Base-by-base conservation (phyloP, 53 echinoderm and acorn worm genomes). In the Hippasteria phrygiana region DNA sequence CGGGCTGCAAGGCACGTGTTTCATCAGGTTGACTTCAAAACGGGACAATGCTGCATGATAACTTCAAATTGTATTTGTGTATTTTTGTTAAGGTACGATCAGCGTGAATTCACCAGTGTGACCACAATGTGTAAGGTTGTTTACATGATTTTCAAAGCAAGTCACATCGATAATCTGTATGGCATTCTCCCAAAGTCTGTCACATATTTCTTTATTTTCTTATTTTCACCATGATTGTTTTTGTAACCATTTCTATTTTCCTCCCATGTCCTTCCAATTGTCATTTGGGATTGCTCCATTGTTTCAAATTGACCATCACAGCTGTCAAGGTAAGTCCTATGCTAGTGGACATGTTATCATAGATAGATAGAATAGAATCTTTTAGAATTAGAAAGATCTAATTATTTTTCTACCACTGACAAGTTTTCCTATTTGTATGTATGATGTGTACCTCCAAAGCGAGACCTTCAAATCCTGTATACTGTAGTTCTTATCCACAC, bases 241-340 rank as follows among this genome's bases (percentile, higher is more conserved):
- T 66, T 31, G 13, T 66, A 35, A 66, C 36, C 34, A 11, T 66
- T 66, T 66, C 35, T 66, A 17, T 66, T 66, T 36, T 66, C 59
- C 26, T 59, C 59, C 26, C 59, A 59, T 20, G 54, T 59, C 59
- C 3, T 17, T 18, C 67, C 16, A 33, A 64, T 20, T 31, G 2
- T 36, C 67, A 17, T 67, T 1, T 33, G n/a, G 37, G 35, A 67
- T 67, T 5, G 37, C 67, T 65, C 42, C 82, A 33, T 53, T 55
- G n/a, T 26, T 37, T 77, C 10, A 4, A 43, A 48, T 55, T 53
- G 31, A 56, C 18, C 29, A 40, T 45, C 65, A 64, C 42, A 82
- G 82, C 82, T 64, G 33, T 66, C 45, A 45, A 45, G 82, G 82
- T 82, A 46, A 46, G 82, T 22, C 11, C 17, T 66, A 43, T n/a